Evolutionary conservation across 2,113 vertebrate genomes (phyloP), one percentile per base, ranked within the genome.

Genomic region (Psilopsiagon aymara): DNA sequence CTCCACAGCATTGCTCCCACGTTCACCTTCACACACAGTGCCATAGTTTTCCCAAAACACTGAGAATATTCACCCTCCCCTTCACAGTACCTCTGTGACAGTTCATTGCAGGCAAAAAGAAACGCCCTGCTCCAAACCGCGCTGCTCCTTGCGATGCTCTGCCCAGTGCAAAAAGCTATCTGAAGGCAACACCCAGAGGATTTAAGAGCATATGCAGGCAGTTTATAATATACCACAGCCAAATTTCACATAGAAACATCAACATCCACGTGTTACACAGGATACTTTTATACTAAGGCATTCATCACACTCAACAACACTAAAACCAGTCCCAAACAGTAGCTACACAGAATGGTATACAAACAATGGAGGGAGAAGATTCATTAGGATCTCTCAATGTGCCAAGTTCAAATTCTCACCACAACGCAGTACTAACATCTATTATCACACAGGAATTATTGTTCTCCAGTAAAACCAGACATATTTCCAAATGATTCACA

Each of bases 401-500:
- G 82, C 44, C 31, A 64, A 69, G 62, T 84, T 90, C 43, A 84
- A 84, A 84, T 93, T 84, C 39, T 91, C 73, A 81, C 44, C 67
- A 88, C 79, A 92, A 23, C 2, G 41, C 80, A 79, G 41, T 17
- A 86, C 49, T 69, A 84, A 11, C 24, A 88, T 55, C 83, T 78
- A 63, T 49, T 53, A 83, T 74, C 51, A 93, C 47, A 64, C 37
- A 90, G 64, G 39, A 88, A 92, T 83, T 47, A 60, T 1, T 90
- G 68, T 67, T 94, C 52, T 78, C 15, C 53, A 77, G 21, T 64
- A 94, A 91, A 95, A 86, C 3, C 55, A 96, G 82, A 77, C 44
- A 10, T 41, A 94, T 82, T 89, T 85, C 66, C 88, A 95, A 93
- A 84, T 89, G 31, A 94, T 55, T 95, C 96, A 96, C 19, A 78